These are phyloP conservation scores for Notodonta ziczac DNA, from an alignment of 2,888 invertebrate species.

Conservation along the genomic window DNA sequence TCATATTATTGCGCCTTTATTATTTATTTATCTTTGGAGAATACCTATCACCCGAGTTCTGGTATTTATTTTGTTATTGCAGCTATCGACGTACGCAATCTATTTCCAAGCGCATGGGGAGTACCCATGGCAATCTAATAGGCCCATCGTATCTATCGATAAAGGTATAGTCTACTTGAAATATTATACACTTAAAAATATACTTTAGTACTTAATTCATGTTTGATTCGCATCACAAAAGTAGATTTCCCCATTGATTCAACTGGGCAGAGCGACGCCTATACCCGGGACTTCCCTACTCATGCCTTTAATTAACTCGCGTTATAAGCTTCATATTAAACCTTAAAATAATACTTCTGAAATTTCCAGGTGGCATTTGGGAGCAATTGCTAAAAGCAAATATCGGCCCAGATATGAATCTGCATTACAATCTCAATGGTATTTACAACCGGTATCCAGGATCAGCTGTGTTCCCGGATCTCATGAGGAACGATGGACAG, in stretches of 20 bases:
- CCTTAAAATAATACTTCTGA: not conserved
- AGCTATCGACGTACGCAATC: constrained; percentile 76
- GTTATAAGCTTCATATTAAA: not conserved
- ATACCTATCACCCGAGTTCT: too few relatives aligned
- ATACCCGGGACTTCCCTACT: too few relatives aligned
- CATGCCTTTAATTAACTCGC: too few relatives aligned
- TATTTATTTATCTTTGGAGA: too few relatives aligned
- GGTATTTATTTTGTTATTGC: constrained; percentile 14
- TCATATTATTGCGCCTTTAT: too few relatives aligned
- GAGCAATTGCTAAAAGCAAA: constrained; percentile 79
- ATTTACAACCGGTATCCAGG: constrained; percentile 74
- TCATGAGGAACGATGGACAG: constrained; percentile 75
- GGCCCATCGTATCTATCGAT: constrained; percentile 67
- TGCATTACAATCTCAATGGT: constrained; percentile 78
- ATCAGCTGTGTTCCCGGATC: constrained; percentile 61
- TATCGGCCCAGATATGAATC: constrained; percentile 80
- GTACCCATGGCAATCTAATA: constrained; percentile 78
- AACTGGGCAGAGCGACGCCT: too few relatives aligned
- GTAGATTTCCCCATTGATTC: too few relatives aligned
- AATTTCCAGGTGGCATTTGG: constrained; percentile 72
- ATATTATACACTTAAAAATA: too few relatives aligned
- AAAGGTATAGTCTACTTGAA: constrained; percentile 55
- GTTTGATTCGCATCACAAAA: too few relatives aligned
- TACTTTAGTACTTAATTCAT: too few relatives aligned
- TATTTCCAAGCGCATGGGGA: constrained; percentile 81